phyloP scores from a whole-genome alignment of 2,888 invertebrate species.

The Sepiola atlantica region DNA sequence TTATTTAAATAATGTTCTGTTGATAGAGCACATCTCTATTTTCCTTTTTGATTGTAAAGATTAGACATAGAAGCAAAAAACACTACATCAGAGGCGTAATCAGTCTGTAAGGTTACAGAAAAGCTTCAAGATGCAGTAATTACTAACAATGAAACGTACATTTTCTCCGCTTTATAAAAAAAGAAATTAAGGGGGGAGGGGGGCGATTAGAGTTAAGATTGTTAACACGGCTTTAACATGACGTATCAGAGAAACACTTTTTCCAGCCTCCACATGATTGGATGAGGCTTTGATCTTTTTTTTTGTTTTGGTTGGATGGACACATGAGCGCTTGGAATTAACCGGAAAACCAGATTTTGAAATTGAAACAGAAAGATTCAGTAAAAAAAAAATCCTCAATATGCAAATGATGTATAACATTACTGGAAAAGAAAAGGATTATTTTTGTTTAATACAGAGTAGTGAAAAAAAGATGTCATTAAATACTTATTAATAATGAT shows the following conservation, averaged over 20 bases:
- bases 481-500: neutral
- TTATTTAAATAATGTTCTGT: neutral
- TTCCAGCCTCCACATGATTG: neutral
- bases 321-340: neutral
- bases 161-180: neutral
- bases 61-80: neutral
- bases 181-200: neutral
- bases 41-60: neutral
- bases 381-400: neutral
- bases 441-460: neutral
- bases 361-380: neutral
- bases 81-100: neutral
- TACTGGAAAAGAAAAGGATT: too few species aligned
- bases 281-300: neutral
- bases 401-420: too few species aligned
- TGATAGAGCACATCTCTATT: conserved; percentile 32
- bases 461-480: neutral
- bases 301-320: neutral
- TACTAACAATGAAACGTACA: neutral
- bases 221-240: neutral
- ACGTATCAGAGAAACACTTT: neutral
- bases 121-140: neutral
- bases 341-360: neutral
- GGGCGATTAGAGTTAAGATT: neutral
- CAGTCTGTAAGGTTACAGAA: neutral